phyloP scores from a whole-genome alignment of 2,888 invertebrate species.

The Macrosoma leucophasiata region DNA sequence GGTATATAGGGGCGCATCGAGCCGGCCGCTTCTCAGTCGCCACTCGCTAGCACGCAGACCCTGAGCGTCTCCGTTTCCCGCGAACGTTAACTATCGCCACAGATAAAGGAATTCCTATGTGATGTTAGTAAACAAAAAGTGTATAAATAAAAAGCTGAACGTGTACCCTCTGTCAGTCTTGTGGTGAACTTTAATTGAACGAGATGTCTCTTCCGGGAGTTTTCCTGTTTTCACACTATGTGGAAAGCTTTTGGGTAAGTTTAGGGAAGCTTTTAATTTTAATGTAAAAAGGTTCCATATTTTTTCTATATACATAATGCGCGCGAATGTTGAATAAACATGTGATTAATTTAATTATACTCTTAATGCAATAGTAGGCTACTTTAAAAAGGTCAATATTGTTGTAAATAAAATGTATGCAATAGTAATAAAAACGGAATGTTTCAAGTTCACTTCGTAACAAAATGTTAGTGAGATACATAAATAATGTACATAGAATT shows the following conservation, averaged over 20 bases:
- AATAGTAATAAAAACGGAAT: too few species aligned
- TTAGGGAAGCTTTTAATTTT: too few species aligned
- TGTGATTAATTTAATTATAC: too few species aligned
- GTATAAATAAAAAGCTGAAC: constrained; percentile 58
- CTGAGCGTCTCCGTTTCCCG: constrained; percentile 34
- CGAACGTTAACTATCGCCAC: constrained; percentile 24
- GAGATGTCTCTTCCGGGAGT: constrained; percentile 66
- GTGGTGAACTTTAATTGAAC: constrained; percentile 46
- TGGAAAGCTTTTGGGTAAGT: constrained; percentile 72
- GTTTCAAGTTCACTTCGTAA: too few species aligned
- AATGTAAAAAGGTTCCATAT: constrained; percentile 42
- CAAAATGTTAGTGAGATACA: too few species aligned
- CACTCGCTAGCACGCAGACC: constrained; percentile 35
- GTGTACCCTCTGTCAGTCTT: constrained; percentile 50
- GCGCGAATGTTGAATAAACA: too few species aligned
- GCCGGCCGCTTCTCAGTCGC: constrained; percentile 49
- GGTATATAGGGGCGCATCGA: constrained; percentile 62
- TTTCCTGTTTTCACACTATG: constrained; percentile 61
- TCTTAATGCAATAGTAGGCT: too few species aligned
- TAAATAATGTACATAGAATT: too few species aligned
- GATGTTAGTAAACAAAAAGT: constrained; percentile 71
- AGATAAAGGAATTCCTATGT: constrained; percentile 54
- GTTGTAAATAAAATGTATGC: too few species aligned
- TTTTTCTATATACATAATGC: too few species aligned
- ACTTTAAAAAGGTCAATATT: too few species aligned